A percentile compares a stretch with the other conserved stretches of the same genome.
phyloP scores from a whole-genome alignment of 92 coral and sea anemone species.

The Scolanthus callimorphus region DNA sequence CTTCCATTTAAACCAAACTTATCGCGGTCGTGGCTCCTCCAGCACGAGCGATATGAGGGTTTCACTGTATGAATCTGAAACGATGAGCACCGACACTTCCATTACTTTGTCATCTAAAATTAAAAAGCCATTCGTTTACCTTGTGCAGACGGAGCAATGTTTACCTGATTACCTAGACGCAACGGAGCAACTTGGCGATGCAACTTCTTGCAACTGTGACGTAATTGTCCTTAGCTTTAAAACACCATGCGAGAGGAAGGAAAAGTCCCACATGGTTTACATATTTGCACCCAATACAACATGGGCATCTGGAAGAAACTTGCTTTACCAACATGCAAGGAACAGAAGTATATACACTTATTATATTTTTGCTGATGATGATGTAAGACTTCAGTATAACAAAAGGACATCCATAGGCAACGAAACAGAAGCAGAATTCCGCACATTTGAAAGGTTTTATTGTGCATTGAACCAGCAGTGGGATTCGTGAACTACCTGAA shows the following conservation, averaged over 20 bases:
- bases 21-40: no score
- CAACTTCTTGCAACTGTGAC: constrained; percentile 40
- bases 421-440: constrained; percentile 9
- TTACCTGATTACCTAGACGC: constrained; percentile 11
- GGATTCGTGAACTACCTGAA: constrained; percentile 22
- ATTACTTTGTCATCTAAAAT: no score
- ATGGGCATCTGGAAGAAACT: constrained; percentile 28
- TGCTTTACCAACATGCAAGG: constrained; percentile 1
- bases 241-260: constrained; percentile 8
- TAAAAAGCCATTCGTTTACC: constrained; percentile 49
- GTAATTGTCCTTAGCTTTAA: constrained; percentile 49
- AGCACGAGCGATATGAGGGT: no score
- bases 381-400: constrained; percentile 11
- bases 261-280: constrained; percentile 18
- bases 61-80: no score
- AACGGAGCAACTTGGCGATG: constrained; percentile 25
- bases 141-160: constrained; percentile 52
- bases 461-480: constrained; percentile 48
- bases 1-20: no score
- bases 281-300: constrained; percentile 20
- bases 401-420: background rate
- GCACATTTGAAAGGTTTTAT: constrained; percentile 20
- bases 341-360: constrained; percentile 5
- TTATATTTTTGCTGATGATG: constrained; percentile 26
- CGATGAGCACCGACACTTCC: no score